phyloP scores from a whole-genome alignment of 2,888 invertebrate genomes.

The Drosophila nigritarsus region DNA sequence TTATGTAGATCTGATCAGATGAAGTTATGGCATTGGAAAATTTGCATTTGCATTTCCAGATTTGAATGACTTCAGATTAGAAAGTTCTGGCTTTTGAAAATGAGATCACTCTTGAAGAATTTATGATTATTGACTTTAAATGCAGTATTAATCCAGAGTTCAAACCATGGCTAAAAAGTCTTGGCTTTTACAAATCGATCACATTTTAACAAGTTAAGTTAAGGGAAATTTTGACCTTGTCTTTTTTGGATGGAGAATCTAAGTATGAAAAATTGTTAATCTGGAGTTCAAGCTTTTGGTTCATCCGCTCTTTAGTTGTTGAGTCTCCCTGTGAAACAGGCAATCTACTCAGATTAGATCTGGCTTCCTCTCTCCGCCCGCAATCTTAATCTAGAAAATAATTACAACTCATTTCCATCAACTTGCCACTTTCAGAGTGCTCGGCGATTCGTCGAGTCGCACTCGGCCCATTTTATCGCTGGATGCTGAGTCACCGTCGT shows the following conservation, averaged over 20 bases:
- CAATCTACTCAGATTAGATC: background rate
- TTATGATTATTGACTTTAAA: background rate
- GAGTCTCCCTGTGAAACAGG: background rate
- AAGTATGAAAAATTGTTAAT: background rate
- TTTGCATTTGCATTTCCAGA: background rate
- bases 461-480: constrained; percentile 66
- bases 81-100: too few species aligned
- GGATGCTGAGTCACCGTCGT: constrained; percentile 63
- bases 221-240: background rate
- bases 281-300: background rate
- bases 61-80: background rate
- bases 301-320: background rate
- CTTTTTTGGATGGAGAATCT: background rate
- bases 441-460: constrained; percentile 69
- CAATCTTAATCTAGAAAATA: background rate
- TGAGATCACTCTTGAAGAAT: too few species aligned
- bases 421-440: constrained; percentile 51
- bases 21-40: background rate
- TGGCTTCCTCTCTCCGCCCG: background rate
- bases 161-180: background rate
- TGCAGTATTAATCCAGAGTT: background rate
- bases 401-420: background rate
- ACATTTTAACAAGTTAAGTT: too few species aligned
- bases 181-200: too few species aligned
- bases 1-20: background rate